These are phyloP conservation scores for Leptocoma aspasia DNA, from an alignment of 2,113 vertebrate genomes.

Conservation along the genomic window DNA sequence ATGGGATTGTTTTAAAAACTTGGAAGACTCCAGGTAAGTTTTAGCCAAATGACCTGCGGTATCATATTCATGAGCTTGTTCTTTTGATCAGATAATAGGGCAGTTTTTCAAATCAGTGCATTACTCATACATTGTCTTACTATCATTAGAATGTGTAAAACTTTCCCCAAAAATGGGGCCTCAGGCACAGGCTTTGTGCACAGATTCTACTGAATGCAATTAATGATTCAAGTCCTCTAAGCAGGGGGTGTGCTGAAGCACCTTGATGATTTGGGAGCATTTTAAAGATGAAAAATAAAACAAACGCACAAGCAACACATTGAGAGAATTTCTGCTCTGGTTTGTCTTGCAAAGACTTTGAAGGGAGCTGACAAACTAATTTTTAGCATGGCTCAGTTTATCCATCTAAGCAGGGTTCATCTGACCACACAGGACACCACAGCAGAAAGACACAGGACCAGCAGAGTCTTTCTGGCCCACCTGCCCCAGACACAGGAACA, in stretches of 20 bases:
- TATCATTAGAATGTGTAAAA: slow-evolving; percentile 43
- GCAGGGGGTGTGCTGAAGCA: background rate
- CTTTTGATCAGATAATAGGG: slow-evolving; percentile 55
- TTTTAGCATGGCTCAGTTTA: background rate
- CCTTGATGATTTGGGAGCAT: background rate
- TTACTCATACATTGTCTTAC: slow-evolving; percentile 45
- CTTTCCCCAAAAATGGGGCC: background rate
- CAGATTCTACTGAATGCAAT: background rate
- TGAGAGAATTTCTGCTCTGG: background rate
- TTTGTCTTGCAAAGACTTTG: background rate
- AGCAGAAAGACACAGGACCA: background rate
- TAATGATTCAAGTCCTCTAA: background rate
- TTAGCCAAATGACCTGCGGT: slow-evolving; percentile 53
- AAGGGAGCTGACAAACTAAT: background rate
- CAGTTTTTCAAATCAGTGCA: slow-evolving; percentile 44
- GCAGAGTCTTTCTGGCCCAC: background rate
- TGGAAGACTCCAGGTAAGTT: slow-evolving; percentile 26
- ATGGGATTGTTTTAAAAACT: slow-evolving; percentile 30
- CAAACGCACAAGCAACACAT: background rate
- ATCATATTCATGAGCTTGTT: slow-evolving; percentile 54
- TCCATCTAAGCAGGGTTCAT: background rate
- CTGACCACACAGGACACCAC: background rate
- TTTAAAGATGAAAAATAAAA: background rate
- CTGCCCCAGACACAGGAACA: background rate
- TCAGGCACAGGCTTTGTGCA: background rate